These are phyloP conservation scores for Heliconius cydno DNA, from an alignment of 2,888 invertebrate species.

Conservation along the genomic window DNA sequence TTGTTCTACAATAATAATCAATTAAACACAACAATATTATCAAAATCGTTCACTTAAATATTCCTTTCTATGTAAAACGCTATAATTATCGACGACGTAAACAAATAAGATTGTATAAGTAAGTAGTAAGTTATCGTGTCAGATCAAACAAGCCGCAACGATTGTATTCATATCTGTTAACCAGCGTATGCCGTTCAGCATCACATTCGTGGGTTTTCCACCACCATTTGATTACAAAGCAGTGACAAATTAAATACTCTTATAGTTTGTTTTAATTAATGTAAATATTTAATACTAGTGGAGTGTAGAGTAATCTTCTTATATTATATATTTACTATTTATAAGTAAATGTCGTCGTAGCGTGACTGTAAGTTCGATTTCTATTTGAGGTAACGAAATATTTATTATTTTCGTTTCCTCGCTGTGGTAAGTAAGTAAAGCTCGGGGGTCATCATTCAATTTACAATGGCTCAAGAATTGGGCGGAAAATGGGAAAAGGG, in stretches of 20 bases:
- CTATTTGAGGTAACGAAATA: too few relatives aligned
- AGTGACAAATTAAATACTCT: constrained; percentile 16
- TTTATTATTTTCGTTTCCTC: too few relatives aligned
- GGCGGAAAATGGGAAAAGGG: too few relatives aligned
- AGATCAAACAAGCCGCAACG: constrained; percentile 25
- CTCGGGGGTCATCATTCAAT: too few relatives aligned
- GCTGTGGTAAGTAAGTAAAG: too few relatives aligned
- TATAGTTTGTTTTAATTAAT: not conserved
- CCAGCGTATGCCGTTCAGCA: constrained; percentile 12
- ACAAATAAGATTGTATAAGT: constrained; percentile 14
- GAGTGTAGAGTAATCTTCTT: constrained; percentile 4
- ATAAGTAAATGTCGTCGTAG: not conserved
- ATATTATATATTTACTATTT: too few relatives aligned
- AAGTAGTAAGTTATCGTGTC: constrained; percentile 23
- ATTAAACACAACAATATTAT: too few relatives aligned
- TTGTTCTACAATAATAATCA: too few relatives aligned
- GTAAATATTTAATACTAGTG: not conserved
- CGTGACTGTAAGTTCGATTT: too few relatives aligned
- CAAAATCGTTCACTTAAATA: not conserved
- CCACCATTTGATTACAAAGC: constrained; percentile 24
- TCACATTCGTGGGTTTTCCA: constrained; percentile 26
- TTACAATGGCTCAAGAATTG: too few relatives aligned
- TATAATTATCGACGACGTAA: constrained; percentile 17
- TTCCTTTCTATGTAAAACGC: constrained; percentile 4
- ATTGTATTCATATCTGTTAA: constrained; percentile 31